Conservation (phyloP, 2,113 vertebrate genomes). For the Albula glossodonta region DNA sequence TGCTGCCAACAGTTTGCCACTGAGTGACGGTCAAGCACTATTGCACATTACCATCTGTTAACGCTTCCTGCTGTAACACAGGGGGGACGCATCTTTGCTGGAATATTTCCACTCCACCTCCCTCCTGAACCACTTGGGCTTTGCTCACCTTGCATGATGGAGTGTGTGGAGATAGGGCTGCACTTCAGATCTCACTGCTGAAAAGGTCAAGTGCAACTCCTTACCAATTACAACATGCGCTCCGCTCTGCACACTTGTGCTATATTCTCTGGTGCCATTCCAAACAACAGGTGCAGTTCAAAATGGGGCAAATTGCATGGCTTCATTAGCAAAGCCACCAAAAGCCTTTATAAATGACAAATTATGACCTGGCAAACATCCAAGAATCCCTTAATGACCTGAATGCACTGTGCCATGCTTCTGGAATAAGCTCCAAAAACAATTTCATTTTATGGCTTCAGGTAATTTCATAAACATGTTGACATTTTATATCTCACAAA, state of each 20-base stretch:
- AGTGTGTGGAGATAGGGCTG: not conserved
- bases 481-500: not conserved
- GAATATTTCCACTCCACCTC: slow-evolving; percentile 6
- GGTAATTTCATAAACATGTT: not conserved
- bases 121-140: not conserved
- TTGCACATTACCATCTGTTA: slow-evolving; percentile 62
- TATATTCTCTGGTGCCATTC: not conserved
- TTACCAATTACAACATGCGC: not conserved
- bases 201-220: not conserved
- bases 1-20: slow-evolving; percentile 47
- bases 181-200: not conserved
- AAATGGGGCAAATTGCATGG: not conserved
- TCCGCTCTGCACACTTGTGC: not conserved
- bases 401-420: not conserved
- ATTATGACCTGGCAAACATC: not conserved
- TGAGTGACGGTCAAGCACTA: slow-evolving; percentile 53
- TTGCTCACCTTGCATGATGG: slow-evolving; percentile 14
- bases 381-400: not conserved
- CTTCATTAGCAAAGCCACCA: not conserved
- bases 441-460: not conserved
- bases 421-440: not conserved
- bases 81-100: slow-evolving; percentile 45
- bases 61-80: slow-evolving; percentile 50
- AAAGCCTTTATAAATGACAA: not conserved
- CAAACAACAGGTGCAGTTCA: not conserved